Evolutionary conservation across 2,888 invertebrate species (phyloP), one percentile per base, ranked within the genome.

Genomic region (Allygus modestus): DNA sequence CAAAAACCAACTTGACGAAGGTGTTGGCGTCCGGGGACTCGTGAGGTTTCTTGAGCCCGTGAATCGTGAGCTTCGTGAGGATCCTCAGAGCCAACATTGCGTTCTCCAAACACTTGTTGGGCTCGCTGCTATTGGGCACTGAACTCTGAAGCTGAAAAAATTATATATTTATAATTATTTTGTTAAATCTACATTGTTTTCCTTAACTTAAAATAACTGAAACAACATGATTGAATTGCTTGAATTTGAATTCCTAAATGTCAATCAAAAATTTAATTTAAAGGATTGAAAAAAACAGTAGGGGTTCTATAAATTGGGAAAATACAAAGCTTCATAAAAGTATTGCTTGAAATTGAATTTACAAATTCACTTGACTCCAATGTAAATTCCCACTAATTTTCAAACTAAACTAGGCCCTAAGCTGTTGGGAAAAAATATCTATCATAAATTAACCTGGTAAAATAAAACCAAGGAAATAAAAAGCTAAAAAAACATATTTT

Each of bases 21-120:
- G 93, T 92, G 90, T 95, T 93, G 28, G 96, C 96, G 88, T 95
- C 94, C 85, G 93, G 93, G 88, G 94, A 95, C 88, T 95, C 93
- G 84, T 96, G 94, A 0, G 96, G 95, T 87, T 94, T 95, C 88
- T 94, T 94, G 88, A 97, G 95, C 0, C 98, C 98, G 89, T 95
- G 95, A 26, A 96, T 94, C 0, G 96, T 94, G 73, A 98, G 91
- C 90, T 97, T 97, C 88, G 97, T 93, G 87, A 98, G 90, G 88
- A 97, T 95, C 90, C 96, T 94, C 41, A 97, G 91, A n/a, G 95
- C 93, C 0, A 97, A 92, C 5, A 96, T 92, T 0, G 97, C 96
- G 88, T 96, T 96, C 89, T 97, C 97, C 88, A 98, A 90, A 81
- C 94, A 93, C 84, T 93, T 93, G 85, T 94, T 93, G 0, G 92